phyloP scores from a whole-genome alignment of 2,113 vertebrate genomes.

The Notiomystis cincta region DNA sequence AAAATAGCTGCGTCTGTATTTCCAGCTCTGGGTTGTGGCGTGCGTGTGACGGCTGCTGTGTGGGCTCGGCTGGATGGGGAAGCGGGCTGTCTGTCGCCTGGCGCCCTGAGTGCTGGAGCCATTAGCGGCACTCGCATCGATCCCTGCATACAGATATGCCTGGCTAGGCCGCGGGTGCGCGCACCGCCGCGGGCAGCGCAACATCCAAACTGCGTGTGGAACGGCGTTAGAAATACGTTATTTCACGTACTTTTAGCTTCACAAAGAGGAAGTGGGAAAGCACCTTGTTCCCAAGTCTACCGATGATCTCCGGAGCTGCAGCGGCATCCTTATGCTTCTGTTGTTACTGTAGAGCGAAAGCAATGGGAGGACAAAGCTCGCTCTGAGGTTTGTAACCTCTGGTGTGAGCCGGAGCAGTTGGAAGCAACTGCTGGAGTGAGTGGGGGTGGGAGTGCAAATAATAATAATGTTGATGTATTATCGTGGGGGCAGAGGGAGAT shows the following conservation, averaged over 20 bases:
- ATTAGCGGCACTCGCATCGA: conserved; percentile 11
- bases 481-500: neutral
- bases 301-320: neutral
- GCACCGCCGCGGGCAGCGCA: neutral
- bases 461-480: neutral
- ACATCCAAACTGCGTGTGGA: neutral
- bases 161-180: neutral
- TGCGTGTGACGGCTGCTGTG: neutral
- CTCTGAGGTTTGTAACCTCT: neutral
- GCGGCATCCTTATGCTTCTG: neutral
- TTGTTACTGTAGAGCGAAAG: neutral
- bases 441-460: neutral
- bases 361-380: neutral
- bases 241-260: rapidly evolving
- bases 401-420: neutral
- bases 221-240: neutral
- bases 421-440: neutral
- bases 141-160: conserved; percentile 1
- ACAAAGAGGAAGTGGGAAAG: neutral
- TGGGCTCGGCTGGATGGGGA: conserved; percentile 1
- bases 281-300: neutral
- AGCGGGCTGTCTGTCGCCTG: neutral
- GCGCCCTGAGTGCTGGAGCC: neutral
- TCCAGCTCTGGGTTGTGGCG: neutral
- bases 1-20: neutral